A percentile compares a stretch with the other conserved stretches of the same genome.
Conservation (phyloP, 2,888 invertebrate genomes). For the Caenorhabditis angaria region DNA sequence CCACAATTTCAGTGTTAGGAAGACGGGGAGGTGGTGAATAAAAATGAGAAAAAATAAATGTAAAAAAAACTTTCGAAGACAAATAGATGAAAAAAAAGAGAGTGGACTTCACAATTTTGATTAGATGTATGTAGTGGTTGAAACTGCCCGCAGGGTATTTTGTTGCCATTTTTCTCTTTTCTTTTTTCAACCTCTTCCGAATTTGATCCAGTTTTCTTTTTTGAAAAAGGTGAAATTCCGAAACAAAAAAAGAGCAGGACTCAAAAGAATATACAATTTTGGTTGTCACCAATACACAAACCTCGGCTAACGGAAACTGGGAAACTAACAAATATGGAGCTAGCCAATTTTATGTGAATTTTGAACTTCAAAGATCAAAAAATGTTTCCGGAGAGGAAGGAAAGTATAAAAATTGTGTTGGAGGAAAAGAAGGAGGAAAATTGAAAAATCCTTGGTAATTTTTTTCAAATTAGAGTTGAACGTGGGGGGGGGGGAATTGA, state of each 20-base stretch:
- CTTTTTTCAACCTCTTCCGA: neutral
- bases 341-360: neutral
- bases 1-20: neutral
- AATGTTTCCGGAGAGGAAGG: too few relatives aligned
- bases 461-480: too few relatives aligned
- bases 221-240: neutral
- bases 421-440: too few relatives aligned
- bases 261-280: neutral
- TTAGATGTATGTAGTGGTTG: neutral
- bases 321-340: neutral
- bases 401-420: too few relatives aligned
- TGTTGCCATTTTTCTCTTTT: neutral
- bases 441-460: too few relatives aligned
- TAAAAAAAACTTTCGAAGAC: neutral
- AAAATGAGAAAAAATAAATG: neutral
- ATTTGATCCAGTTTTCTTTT: too few relatives aligned
- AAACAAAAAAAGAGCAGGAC: too few relatives aligned
- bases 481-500: too few relatives aligned
- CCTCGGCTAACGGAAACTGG: neutral
- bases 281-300: neutral
- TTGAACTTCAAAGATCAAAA: too few relatives aligned
- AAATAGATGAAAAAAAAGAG: neutral
- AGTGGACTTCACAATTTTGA: neutral
- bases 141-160: slow-evolving; percentile 1
- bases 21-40: neutral